A percentile compares a stretch with the other conserved stretches of the same genome.
Conservation (phyloP, 2,888 invertebrate species). For the Mantis religiosa region DNA sequence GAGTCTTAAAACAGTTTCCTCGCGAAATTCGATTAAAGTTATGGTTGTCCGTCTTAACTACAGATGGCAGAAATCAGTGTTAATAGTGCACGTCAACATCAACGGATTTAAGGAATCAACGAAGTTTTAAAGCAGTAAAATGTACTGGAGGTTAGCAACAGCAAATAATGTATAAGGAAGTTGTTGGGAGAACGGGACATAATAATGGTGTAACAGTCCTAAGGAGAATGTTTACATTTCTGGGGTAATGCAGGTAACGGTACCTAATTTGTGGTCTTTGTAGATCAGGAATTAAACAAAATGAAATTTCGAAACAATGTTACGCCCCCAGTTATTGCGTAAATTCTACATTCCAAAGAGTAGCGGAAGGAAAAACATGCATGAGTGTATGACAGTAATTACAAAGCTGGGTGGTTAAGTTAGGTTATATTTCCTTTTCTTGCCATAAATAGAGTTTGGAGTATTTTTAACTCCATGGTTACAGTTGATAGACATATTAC, state of each 20-base stretch:
- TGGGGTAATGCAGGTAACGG: background rate
- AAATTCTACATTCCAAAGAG: background rate
- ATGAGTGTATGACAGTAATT: background rate
- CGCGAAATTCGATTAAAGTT: background rate
- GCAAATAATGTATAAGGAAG: background rate
- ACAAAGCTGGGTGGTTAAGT: background rate
- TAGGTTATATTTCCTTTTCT: background rate
- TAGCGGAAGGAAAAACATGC: background rate
- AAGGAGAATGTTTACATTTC: background rate
- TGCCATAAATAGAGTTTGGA: background rate
- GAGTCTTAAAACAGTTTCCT: background rate
- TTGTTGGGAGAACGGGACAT: background rate
- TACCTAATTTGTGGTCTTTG: background rate
- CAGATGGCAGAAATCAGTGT: background rate
- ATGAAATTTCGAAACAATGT: background rate
- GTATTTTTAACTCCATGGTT: too few relatives aligned
- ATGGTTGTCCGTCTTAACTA: background rate
- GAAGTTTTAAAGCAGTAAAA: background rate
- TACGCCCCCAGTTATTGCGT: background rate
- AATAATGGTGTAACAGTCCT: background rate
- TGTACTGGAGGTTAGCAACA: background rate
- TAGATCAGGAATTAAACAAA: background rate
- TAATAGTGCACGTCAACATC: background rate
- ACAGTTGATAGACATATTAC: background rate
- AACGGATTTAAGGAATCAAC: background rate